Evolutionary conservation across 2,797 vertebrate species (phyloP), one percentile per base, ranked within the genome.

Genomic region (Spatula clypeata): DNA sequence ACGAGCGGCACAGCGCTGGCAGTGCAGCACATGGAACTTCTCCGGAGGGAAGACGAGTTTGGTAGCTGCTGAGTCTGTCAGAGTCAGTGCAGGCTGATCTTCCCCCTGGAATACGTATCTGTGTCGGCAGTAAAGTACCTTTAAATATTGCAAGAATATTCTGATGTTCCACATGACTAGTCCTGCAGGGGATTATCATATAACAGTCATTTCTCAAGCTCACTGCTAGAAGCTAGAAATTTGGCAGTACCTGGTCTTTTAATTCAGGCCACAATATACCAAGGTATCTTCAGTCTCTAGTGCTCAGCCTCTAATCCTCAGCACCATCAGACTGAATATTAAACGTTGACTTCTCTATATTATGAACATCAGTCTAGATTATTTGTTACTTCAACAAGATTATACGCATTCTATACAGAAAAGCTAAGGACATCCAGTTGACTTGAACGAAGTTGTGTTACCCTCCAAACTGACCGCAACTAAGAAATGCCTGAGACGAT

Each of bases 401-500:
- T 54, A 54, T 6, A 5, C 13, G 32, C 11, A 23, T 45, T 49
- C 34, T 45, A 8, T 3, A 71, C 19, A 0, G 0, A 80, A 26
- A 58, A 49, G 17, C 20, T 34, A 14, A 29, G 60, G 44, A 29
- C 6, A 64, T 5, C 21, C 90, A 71, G 10, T 23, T 66, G 72
- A 47, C 66, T 77, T 49, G 14, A 58, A n/a, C 19, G 12, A 55
- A 77, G 53, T 11, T 61, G 65, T 31, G 23, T 40, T 45, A 58
- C 19, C 18, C 42, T 45, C 61, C 26, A 44, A 82, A 57, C 6
- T 3, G 27, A 73, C 19, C 1, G 38, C 3, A 61, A 75, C 3
- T 26, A 0, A 64, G 64, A 85, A 62, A 11, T 13, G 23, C 17
- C 31, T 31, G 13, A 45, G 18, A 45, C 76, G 8, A 40, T 32